phyloP scores from a whole-genome alignment of 2,797 vertebrate genomes.

The Darevskia nairensis region DNA sequence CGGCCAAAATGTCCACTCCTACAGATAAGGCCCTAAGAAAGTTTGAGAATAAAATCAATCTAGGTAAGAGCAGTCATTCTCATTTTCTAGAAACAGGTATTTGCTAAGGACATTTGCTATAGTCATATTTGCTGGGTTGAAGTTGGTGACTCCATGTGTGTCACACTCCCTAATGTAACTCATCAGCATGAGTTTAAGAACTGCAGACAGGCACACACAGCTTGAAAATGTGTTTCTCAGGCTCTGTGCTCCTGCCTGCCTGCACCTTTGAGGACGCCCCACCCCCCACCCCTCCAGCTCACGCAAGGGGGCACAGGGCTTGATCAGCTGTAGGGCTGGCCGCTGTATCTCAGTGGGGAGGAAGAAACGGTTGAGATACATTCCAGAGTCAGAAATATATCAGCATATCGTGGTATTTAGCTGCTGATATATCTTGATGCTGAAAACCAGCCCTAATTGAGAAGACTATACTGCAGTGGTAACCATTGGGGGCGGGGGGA shows the following conservation, averaged over 20 bases:
- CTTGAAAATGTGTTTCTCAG: no score
- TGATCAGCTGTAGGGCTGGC: no score
- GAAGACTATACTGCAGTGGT: background rate
- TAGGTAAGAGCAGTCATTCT: conserved; percentile 82
- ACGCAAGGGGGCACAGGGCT: no score
- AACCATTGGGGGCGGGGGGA: no score
- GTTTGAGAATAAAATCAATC: conserved; percentile 95
- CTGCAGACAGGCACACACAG: no score
- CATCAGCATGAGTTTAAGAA: background rate
- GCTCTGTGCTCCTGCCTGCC: background rate
- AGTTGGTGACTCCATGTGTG: background rate
- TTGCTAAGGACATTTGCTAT: background rate
- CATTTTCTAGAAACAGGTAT: accelerated
- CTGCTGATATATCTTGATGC: no score
- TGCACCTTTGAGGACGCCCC: background rate
- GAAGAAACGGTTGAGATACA: no score
- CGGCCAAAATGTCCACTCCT: conserved; percentile 84
- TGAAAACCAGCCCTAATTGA: no score
- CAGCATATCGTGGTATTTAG: no score
- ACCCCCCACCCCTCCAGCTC: no score
- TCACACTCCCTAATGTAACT: background rate
- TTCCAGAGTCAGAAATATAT: no score
- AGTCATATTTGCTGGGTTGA: background rate
- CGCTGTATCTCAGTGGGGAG: no score
- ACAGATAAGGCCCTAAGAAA: conserved; percentile 91